A percentile compares a stretch with the other conserved stretches of the same genome.
These are phyloP conservation scores for Acipenser oxyrinchus DNA, from an alignment of 2,797 vertebrate species.

Conservation along the genomic window DNA sequence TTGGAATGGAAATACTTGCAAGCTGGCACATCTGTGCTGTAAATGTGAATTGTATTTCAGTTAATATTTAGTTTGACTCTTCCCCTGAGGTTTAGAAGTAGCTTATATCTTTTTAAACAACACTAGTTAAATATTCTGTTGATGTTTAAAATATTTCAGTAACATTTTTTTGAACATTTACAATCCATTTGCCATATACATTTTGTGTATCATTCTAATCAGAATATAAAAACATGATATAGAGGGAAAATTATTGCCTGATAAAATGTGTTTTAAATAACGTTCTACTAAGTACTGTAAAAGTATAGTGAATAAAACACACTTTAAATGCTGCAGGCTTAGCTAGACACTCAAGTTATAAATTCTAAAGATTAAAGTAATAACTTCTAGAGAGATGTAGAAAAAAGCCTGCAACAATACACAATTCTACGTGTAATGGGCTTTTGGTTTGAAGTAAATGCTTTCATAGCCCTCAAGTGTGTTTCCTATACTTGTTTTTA, in stretches of 20 bases:
- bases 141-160: no score
- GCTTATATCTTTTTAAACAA: no score
- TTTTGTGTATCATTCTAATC: no score
- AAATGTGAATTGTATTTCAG: no score
- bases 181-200: conserved; percentile 17
- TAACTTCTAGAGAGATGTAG: conserved; percentile 74
- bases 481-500: conserved; percentile 28
- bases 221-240: no score
- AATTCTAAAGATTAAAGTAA: conserved; percentile 81
- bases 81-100: no score
- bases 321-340: conserved; percentile 65
- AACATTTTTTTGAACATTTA: no score
- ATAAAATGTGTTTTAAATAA: conserved; percentile 67
- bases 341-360: conserved; percentile 54
- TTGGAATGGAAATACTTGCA: no score
- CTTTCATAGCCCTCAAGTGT: conserved; percentile 74
- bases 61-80: no score
- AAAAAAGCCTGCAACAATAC: conserved; percentile 66
- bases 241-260: no score
- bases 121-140: no score
- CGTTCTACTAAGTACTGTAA: conserved; percentile 67
- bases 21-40: no score
- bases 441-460: conserved; percentile 74
- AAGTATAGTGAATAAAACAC: conserved; percentile 70
- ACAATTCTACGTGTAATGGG: conserved; percentile 68